Conservation (phyloP, 2,888 invertebrate genomes). For the Drosophila hamatofila region DNA sequence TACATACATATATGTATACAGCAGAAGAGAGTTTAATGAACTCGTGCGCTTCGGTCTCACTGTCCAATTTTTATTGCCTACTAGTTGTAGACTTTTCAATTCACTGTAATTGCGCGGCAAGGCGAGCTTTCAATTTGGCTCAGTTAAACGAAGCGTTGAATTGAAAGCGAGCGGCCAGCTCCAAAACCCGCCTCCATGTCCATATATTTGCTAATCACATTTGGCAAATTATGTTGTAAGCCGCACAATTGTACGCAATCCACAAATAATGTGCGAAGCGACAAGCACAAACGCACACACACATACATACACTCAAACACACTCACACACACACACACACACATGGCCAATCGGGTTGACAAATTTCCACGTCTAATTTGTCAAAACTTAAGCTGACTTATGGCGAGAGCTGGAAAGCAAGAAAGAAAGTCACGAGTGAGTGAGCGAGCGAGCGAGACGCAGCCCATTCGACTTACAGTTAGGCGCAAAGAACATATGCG, state of each 20-base stretch:
- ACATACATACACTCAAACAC: constrained; percentile 23
- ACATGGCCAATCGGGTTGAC: constrained; percentile 55
- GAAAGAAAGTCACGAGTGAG: constrained; percentile 29
- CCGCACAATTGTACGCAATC: constrained; percentile 66
- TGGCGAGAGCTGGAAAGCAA: constrained; percentile 12
- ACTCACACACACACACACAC: constrained; percentile 33
- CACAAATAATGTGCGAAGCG: constrained; percentile 53
- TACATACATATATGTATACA: constrained; percentile 19
- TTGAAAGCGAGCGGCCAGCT: constrained; percentile 64
- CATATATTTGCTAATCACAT: constrained; percentile 76
- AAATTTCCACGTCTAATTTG: constrained; percentile 68
- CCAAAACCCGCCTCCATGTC: constrained; percentile 39
- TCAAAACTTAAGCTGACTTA: constrained; percentile 31
- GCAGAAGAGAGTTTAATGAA: constrained; percentile 61
- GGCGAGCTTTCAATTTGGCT: constrained; percentile 74
- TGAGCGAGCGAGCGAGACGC: constrained; percentile 7
- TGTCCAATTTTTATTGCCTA: constrained; percentile 76
- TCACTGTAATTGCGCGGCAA: constrained; percentile 71
- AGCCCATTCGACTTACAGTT: constrained; percentile 34
- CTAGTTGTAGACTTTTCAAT: constrained; percentile 71
- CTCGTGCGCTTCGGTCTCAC: constrained; percentile 52
- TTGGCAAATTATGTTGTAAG: constrained; percentile 78
- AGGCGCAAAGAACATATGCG: constrained; percentile 42
- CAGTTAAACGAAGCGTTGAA: constrained; percentile 80
- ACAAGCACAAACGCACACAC: constrained; percentile 36